Base-by-base conservation (phyloP, 2,888 invertebrate genomes). In the Drosophila bunnanda region DNA sequence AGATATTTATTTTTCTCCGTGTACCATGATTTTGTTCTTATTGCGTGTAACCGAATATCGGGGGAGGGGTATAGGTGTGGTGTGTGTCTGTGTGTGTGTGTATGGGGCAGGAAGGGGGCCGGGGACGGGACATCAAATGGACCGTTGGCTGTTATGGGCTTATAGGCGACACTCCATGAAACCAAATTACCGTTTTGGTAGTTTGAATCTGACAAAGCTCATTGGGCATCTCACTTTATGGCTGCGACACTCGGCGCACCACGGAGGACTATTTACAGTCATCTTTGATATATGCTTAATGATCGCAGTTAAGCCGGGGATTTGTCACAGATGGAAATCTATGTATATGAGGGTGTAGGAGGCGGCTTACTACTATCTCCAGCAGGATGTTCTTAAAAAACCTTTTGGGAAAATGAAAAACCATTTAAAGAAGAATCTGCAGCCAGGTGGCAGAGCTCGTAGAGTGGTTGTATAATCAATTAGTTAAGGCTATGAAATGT, bases 101-200 rank as follows among this genome's bases (percentile, higher is more conserved):
- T 25, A 6, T 22, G 30, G 44, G 15, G 34, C 34, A 15, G 36
- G 36, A 32, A 12, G 32, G 10, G 17, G 43, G 3, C 1, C 46
- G 57, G 36, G 54, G 56, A 75, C 44, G 72, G 58, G 71, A 84
- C 81, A 73, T 80, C 69, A 80, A 82, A 80, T 89, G 88, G 89
- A 87, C 82, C 88, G 89, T 82, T 81, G 89, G 82, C 69, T 87
- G 88, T 87, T 82, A 86, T 71, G 71, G 78, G 55, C 88, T 87
- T 80, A 78, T 64, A 72, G 72, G 76, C 84, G 85, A 80, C 88
- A 89, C 84, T 80, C 59, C 53, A 61, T 79, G 50, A 76, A 73
- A 58, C 54, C 65, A 56, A 78, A 86, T 87, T 87, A 82, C 87
- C 87, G 82, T 82, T 82, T 65, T 75, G 68, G 54, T 71, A 69